Evolutionary conservation across 2,888 invertebrate species (phyloP), one percentile per base, ranked within the genome.

Genomic region (Drosophila antonietae): DNA sequence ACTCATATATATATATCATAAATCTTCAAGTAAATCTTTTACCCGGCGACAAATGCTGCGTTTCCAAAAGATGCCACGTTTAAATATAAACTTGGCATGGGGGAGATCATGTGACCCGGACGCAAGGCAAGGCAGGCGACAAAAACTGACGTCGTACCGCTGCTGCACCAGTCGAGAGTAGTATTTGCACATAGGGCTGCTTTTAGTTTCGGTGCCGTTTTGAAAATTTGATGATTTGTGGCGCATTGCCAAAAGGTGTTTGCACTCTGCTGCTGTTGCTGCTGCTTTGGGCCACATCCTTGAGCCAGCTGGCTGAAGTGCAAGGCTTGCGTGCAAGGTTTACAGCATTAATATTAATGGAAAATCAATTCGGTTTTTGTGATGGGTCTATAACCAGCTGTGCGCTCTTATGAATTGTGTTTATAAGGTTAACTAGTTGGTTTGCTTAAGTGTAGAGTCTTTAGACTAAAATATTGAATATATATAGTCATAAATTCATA

Each of bases 11-110:
- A 44, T 55, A 43, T 44, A 47, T 47, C 20, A 58, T 63, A 61
- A 62, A 78, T 81, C 62, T 37, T 53, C 66, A 86, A 81, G 68
- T 74, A 58, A 71, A 77, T 77, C 68, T 52, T 57, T 55, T 52
- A 59, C 44, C 55, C 58, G 63, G 59, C 68, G 55, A 66, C 65
- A 62, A 62, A 41, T 43, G 53, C 59, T 76, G 82, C 78, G 80
- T 70, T 66, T 88, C 89, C 78, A 89, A 84, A 81, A 81, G 65
- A 60, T 39, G 46, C 57, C 58, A 60, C 69, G 65, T 78, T 70
- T 78, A 67, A 89, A 88, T 83, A 85, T 83, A 84, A 88, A 85
- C 87, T 88, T 77, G 81, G 87, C 87, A 89, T 89, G 89, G 83
- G 84, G 75, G 73, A 87, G 88, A 84, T 89, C 89, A 83, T 75